Evolutionary conservation across 2,797 vertebrate species (phyloP).

Genomic region (Gymnothorax reevesii): DNA sequence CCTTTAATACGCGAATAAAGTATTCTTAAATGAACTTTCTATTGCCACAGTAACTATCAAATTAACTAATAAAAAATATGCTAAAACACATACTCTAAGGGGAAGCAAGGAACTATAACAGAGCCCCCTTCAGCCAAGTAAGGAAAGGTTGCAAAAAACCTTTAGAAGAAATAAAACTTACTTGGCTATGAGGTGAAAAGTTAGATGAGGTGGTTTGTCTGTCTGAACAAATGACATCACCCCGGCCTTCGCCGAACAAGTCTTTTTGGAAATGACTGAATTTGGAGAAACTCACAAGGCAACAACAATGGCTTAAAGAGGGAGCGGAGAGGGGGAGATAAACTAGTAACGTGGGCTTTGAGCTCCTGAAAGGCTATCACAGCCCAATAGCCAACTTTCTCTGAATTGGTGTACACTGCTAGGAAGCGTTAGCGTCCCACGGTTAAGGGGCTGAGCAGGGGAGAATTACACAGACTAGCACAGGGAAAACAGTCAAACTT

Average conservation of each 20-base stretch:
- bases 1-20: too few relatives aligned
- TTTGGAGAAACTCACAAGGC: background rate
- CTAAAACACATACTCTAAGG: too few relatives aligned
- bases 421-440: background rate
- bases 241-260: background rate
- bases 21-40: too few relatives aligned
- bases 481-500: background rate
- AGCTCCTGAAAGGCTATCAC: constrained; percentile 18
- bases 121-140: background rate
- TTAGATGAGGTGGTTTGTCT: background rate
- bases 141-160: background rate
- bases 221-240: background rate
- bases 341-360: background rate
- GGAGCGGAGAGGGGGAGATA: background rate
- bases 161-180: background rate
- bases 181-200: background rate
- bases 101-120: background rate
- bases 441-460: background rate
- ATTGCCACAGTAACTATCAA: too few relatives aligned
- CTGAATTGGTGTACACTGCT: constrained; percentile 19
- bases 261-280: constrained; percentile 12
- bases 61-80: too few relatives aligned
- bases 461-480: background rate
- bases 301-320: background rate
- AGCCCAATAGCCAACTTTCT: constrained; percentile 20